phyloP scores from a whole-genome alignment of 1,140 invertebrate species.

The Ips typographus region DNA sequence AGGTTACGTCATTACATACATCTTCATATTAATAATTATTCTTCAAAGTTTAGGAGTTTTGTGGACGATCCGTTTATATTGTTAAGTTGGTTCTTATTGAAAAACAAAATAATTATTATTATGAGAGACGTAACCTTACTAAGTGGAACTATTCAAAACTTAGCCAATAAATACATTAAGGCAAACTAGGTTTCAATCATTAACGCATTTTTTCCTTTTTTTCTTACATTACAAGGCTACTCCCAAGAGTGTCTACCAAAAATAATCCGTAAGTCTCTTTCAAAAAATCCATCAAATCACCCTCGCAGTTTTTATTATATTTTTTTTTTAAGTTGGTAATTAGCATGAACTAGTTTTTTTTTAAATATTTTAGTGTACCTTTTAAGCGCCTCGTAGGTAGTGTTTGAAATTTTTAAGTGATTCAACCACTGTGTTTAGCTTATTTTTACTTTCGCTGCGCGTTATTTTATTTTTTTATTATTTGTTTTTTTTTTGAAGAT shows the following conservation, averaged over 20 bases:
- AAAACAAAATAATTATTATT: too few species aligned
- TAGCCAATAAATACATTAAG: too few species aligned
- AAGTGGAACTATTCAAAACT: too few species aligned
- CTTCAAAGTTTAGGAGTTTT: too few species aligned
- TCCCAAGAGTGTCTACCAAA: slow-evolving; percentile 49
- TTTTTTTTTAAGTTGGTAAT: slow-evolving; percentile 38
- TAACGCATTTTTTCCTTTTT: slow-evolving; percentile 9
- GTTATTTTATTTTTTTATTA: slow-evolving; percentile 27
- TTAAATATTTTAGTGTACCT: background rate
- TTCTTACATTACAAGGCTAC: slow-evolving; percentile 39
- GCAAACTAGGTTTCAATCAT: too few species aligned
- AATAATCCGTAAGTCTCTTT: slow-evolving; percentile 48
- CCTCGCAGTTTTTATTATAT: slow-evolving; percentile 24
- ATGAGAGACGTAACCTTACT: too few species aligned
- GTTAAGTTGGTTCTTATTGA: too few species aligned
- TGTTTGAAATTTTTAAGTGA: slow-evolving; percentile 27
- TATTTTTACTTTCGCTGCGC: slow-evolving; percentile 23
- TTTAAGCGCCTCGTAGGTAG: background rate
- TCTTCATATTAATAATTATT: too few species aligned
- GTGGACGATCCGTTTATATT: too few species aligned
- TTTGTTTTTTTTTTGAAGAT: slow-evolving; percentile 39
- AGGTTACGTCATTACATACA: too few species aligned
- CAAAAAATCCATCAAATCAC: too few species aligned
- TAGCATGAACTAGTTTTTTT: slow-evolving; percentile 42
- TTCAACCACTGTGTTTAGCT: slow-evolving; percentile 36